Conservation (phyloP, 2,113 vertebrate genomes). For the Bubo scandiacus region DNA sequence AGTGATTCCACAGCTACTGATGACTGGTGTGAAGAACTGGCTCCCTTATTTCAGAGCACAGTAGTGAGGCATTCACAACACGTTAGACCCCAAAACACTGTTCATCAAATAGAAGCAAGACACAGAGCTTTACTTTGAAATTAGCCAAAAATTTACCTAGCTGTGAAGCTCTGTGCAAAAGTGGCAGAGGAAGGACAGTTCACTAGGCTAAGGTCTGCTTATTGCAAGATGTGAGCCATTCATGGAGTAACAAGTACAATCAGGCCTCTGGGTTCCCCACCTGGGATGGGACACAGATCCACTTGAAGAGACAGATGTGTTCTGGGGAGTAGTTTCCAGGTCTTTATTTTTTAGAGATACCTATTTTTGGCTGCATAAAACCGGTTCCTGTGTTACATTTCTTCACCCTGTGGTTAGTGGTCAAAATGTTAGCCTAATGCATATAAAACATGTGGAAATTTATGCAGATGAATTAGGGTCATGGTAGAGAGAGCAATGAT, state of each 20-base stretch:
- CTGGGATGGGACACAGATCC: not conserved
- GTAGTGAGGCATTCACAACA: not conserved
- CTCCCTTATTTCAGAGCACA: not conserved
- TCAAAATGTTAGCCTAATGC: conserved; percentile 44
- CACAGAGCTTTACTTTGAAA: not conserved
- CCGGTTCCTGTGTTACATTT: not conserved
- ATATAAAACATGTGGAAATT: conserved; percentile 46
- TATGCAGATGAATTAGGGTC: conserved; percentile 53
- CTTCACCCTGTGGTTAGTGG: conserved; percentile 30
- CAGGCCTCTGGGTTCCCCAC: not conserved
- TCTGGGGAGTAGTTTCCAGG: not conserved
- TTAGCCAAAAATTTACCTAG: not conserved
- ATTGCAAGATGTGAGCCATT: not conserved
- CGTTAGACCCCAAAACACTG: not conserved
- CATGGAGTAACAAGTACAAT: not conserved
- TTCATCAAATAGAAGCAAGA: not conserved
- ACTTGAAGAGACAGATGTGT: not conserved
- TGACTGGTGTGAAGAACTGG: not conserved
- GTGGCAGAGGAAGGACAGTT: not conserved
- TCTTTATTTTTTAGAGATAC: not conserved
- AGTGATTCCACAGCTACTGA: not conserved
- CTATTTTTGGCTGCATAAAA: not conserved
- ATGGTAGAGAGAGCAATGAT: conserved; percentile 43
- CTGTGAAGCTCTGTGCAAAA: not conserved
- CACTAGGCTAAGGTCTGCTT: not conserved